phyloP scores from a whole-genome alignment of 2,888 invertebrate genomes.

The Pseudococcus viburni region DNA sequence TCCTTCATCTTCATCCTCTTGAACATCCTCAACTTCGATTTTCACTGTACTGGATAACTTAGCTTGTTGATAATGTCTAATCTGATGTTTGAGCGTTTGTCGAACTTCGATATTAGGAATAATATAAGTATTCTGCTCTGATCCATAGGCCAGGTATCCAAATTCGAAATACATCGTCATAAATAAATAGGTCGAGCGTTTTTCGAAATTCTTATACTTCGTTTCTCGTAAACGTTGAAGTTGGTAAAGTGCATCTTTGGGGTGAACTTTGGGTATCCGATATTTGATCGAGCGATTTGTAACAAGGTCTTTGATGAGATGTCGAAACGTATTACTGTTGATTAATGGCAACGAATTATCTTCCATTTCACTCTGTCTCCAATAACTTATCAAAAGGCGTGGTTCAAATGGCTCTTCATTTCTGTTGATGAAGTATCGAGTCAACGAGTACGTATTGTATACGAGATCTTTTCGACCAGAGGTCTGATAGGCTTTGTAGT shows the following conservation, averaged over 20 bases:
- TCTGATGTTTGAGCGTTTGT: not conserved
- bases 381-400: not conserved
- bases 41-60: not conserved
- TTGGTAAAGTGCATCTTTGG: not conserved
- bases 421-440: not conserved
- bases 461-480: not conserved
- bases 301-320: not conserved
- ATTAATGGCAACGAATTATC: not conserved
- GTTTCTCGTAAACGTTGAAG: not conserved
- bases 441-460: not conserved
- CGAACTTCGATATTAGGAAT: not conserved
- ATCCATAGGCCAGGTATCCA: not conserved
- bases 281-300: not conserved
- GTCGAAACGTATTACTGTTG: not conserved
- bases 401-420: not conserved
- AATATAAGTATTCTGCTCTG: not conserved
- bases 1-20: not conserved
- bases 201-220: not conserved
- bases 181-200: not conserved
- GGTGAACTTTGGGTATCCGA: not conserved
- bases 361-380: not conserved
- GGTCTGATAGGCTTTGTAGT: slow-evolving; percentile 8
- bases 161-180: not conserved
- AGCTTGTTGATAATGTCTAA: not conserved
- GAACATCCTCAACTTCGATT: not conserved